Base-by-base conservation (phyloP, 2,113 vertebrate species). In the Dasyornis broadbenti region DNA sequence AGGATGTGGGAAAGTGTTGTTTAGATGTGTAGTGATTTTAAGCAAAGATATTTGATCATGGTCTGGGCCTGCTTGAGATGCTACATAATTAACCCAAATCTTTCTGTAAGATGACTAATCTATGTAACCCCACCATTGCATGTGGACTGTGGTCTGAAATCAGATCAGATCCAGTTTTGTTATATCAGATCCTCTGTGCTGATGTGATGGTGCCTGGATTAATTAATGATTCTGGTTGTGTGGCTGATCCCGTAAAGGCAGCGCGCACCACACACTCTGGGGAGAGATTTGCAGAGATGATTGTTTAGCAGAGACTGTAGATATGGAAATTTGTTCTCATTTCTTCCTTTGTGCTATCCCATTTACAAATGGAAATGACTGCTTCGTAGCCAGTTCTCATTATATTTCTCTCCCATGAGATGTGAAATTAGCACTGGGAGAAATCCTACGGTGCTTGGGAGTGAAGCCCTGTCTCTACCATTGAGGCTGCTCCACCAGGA, bases 321-420 rank as follows among this genome's bases (percentile, higher is more conserved):
- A 86, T 96, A 94, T 91, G 94, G 96, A 95, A 97, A 97, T 97
- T 84, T 95, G 86, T 97, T 89, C 94, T 97, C 69, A 64, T 92
- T 94, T 94, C 89, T 89, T 82, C 49, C 65, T 89, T 96, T 94
- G 95, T 94, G 91, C 77, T 84, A 5, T 30, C 56, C 83, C 66
- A 56, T 89, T 95, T 79, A 69, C 86, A 92, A 92, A 91, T 94
- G 92, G 89, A 97, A 97, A 96, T 94, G n/a, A 89, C 86, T 92
- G 89, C 86, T 92, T 92, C 50, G 0, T 64, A 84, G 83, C 92
- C 86, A 91, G 77, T 70, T 90, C 78, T 94, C 59, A 40, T 94
- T 96, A 76, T 82, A 39, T 68, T 92, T 85, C 49, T 85, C 40
- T 65, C 66, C 90, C 53, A 15, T 18, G 82, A 89, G 77, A 89